Evolutionary conservation across 2,113 vertebrate species (phyloP).

Genomic region (Cephalopterus ornatus): DNA sequence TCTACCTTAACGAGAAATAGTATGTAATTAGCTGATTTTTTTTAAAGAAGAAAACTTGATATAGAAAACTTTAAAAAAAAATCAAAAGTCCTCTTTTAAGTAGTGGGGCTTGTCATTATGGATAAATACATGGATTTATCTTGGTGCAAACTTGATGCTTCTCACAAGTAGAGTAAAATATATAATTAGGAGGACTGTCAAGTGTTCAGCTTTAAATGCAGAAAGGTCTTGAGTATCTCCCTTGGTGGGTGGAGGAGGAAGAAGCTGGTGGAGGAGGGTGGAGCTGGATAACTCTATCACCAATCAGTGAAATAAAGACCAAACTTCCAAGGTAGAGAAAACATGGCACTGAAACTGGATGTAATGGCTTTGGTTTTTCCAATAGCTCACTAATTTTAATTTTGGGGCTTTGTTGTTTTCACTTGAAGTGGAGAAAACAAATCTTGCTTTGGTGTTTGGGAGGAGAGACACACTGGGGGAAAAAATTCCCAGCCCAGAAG

Average conservation of each 20-base stretch:
- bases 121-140: not conserved
- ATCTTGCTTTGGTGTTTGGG: not conserved
- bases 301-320: too few relatives aligned
- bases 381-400: fast-evolving
- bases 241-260: not conserved
- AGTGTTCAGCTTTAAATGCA: not conserved
- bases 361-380: not conserved
- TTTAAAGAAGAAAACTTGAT: not conserved
- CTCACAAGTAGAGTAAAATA: not conserved
- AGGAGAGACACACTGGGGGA: too few relatives aligned
- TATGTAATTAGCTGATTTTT: not conserved
- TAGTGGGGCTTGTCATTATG: not conserved
- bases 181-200: not conserved
- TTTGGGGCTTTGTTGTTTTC: not conserved
- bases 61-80: not conserved
- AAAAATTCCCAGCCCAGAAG: not conserved
- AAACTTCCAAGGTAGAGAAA: not conserved
- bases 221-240: not conserved
- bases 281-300: not conserved
- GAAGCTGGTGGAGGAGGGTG: not conserved
- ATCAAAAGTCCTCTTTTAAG: not conserved
- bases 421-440: not conserved
- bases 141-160: not conserved
- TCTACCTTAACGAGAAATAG: not conserved
- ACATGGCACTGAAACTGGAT: not conserved